phyloP scores from a whole-genome alignment of 2,797 vertebrate species.

The Malacoraja senta region DNA sequence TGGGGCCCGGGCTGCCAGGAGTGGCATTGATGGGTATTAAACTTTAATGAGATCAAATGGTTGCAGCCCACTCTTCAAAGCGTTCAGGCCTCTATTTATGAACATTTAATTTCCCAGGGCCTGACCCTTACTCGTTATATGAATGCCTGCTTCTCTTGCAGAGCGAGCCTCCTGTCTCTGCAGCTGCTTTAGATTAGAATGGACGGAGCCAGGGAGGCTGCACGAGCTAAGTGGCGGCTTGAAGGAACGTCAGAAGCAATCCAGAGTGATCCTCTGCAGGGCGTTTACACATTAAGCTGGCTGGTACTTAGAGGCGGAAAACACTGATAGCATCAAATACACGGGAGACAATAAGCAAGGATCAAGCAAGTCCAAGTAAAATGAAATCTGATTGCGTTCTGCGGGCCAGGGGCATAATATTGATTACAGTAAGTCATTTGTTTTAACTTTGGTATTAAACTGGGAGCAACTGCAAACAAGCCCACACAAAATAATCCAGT shows the following conservation, averaged over 20 bases:
- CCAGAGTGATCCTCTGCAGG: slow-evolving; percentile 52
- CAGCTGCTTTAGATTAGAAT: slow-evolving; percentile 66
- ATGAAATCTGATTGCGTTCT: slow-evolving; percentile 41
- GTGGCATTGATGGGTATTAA: slow-evolving; percentile 62
- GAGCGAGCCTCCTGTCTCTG: not conserved
- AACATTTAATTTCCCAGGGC: slow-evolving; percentile 62
- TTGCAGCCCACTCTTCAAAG: slow-evolving; percentile 60
- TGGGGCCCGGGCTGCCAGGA: slow-evolving; percentile 53
- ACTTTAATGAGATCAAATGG: slow-evolving; percentile 70
- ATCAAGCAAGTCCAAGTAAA: not conserved
- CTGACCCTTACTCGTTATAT: slow-evolving; percentile 49
- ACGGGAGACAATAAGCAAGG: slow-evolving; percentile 21
- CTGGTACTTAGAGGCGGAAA: slow-evolving; percentile 46
- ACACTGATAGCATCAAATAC: slow-evolving; percentile 45
- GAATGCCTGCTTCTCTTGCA: slow-evolving; percentile 13
- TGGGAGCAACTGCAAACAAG: slow-evolving; percentile 19
- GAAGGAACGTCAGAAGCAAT: slow-evolving; percentile 57
- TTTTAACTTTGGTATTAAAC: slow-evolving; percentile 41
- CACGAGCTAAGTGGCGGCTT: slow-evolving; percentile 47
- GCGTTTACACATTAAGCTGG: slow-evolving; percentile 46
- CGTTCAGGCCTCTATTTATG: slow-evolving; percentile 52
- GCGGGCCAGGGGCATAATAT: slow-evolving; percentile 32
- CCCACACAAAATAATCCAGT: no score
- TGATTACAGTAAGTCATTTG: slow-evolving; percentile 45
- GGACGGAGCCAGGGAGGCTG: slow-evolving; percentile 53